Evolutionary conservation across 2,888 invertebrate genomes (phyloP), one percentile per base, ranked within the genome.

Genomic region (Clivina fossor): DNA sequence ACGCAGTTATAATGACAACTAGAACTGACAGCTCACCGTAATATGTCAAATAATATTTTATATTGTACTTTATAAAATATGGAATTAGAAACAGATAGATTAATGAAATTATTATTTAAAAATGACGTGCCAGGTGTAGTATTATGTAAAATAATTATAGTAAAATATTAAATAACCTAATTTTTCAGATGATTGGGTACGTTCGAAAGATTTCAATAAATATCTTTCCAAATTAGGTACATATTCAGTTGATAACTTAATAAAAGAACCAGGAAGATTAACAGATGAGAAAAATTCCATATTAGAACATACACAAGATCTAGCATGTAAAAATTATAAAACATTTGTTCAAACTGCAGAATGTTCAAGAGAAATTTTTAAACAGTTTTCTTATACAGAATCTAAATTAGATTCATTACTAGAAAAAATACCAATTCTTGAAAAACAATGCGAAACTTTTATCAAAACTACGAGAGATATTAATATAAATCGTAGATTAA

Each of bases 321-420:
- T 96, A 58, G 94, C 94, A 1, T 91, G 93, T 69, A 83, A 88
- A 35, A 93, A 97, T 74, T 96, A 96, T 68, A 93, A 93, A 75
- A 94, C 93, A 0, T 96, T 97, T 72, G 94, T 97, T 54, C 89
- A 90, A 71, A 93, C 95, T 0, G 93, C 95, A 1, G 92, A 95
- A 68, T 93, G 93, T 67, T 94, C 94, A 0, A 81, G 86, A 61
- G 86, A 90, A 60, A 89, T 96, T 57, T 91, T 88, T 70, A 81
- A 81, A 61, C 85, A 89, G 74, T 86, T 92, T 62, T 83, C 83
- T 59, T 81, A 81, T 48, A 87, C 90, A 0, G 90, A 92, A 71
- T 75, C 76, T 18, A 83, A 85, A 60, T 74, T 95, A 22, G 81
- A 84, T 60, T 78, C 79, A 7, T 76, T 94, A 59, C 74, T 90